These are phyloP conservation scores for Teleopsis dalmanni DNA, from an alignment of 1,140 invertebrate species.

Conservation along the genomic window DNA sequence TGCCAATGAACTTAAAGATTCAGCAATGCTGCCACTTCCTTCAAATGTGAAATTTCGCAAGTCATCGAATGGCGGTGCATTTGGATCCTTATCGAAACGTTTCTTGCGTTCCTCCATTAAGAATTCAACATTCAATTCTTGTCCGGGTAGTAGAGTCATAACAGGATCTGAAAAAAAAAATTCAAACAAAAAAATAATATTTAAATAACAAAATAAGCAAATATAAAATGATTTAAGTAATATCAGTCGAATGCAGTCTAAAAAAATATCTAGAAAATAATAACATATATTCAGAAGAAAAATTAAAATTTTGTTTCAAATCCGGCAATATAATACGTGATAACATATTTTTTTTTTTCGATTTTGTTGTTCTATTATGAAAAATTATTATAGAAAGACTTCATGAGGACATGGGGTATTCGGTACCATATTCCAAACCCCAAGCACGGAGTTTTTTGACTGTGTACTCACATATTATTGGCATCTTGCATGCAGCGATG, in stretches of 20 bases:
- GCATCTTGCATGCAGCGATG: constrained; percentile 67
- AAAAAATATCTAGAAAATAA: background rate
- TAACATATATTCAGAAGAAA: background rate
- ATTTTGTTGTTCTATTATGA: too few relatives aligned
- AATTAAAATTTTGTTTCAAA: background rate
- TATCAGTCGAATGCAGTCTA: too few relatives aligned
- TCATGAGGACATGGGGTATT: too few relatives aligned
- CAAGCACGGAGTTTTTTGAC: too few relatives aligned
- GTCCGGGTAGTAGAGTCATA: constrained; percentile 47
- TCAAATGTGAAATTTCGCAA: constrained; percentile 97
- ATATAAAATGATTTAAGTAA: background rate
- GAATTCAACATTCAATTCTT: constrained; percentile 87
- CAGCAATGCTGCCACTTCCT: constrained; percentile 94
- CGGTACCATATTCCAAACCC: too few relatives aligned
- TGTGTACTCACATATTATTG: constrained; percentile 62
- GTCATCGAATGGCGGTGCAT: constrained; percentile 93
- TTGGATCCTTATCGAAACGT: constrained; percentile 89
- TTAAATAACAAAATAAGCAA: constrained; percentile 58
- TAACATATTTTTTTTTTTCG: too few relatives aligned
- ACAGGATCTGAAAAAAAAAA: constrained; percentile 53
- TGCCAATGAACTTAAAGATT: constrained; percentile 88
- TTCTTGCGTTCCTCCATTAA: constrained; percentile 95
- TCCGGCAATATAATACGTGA: background rate
- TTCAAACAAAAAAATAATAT: constrained; percentile 36
- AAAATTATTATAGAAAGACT: too few relatives aligned